Evolutionary conservation across 2,113 vertebrate species (phyloP).

Genomic region (Prionailurus bengalensis): DNA sequence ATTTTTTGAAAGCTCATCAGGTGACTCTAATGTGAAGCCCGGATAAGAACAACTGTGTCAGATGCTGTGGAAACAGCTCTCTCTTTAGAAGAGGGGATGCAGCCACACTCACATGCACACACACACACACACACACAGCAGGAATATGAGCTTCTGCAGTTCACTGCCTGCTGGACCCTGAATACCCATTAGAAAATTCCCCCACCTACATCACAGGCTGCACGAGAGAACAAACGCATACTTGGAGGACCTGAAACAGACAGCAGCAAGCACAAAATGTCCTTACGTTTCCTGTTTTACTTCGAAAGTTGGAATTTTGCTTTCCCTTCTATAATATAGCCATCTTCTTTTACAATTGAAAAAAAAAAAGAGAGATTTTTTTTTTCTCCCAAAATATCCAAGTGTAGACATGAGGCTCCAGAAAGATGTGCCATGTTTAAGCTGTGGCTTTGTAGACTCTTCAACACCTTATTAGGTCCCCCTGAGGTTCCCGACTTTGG

Average conservation of each 20-base stretch:
- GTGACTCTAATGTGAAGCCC: not conserved
- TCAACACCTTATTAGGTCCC: not conserved
- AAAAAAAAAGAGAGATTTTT: not conserved
- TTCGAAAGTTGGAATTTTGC: not conserved
- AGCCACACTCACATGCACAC: not conserved
- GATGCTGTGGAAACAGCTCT: not conserved
- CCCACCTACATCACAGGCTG: not conserved
- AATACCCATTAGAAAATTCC: not conserved
- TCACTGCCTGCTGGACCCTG: not conserved
- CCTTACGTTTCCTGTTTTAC: not conserved
- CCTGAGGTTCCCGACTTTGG: not conserved
- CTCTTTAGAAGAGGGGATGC: not conserved
- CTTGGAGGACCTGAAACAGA: not conserved
- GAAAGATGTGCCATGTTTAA: not conserved
- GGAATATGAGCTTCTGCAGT: not conserved
- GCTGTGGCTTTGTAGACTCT: not conserved
- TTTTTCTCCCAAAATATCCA: not conserved
- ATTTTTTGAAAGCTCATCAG: not conserved
- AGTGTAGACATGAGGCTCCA: conserved; percentile 27
- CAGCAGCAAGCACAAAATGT: not conserved
- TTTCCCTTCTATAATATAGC: not conserved
- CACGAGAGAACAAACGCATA: not conserved
- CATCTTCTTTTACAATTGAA: not conserved
- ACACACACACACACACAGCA: not conserved
- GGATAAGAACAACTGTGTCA: not conserved